phyloP scores from a whole-genome alignment of 2,888 invertebrate species.

The Cynaeus angustus region DNA sequence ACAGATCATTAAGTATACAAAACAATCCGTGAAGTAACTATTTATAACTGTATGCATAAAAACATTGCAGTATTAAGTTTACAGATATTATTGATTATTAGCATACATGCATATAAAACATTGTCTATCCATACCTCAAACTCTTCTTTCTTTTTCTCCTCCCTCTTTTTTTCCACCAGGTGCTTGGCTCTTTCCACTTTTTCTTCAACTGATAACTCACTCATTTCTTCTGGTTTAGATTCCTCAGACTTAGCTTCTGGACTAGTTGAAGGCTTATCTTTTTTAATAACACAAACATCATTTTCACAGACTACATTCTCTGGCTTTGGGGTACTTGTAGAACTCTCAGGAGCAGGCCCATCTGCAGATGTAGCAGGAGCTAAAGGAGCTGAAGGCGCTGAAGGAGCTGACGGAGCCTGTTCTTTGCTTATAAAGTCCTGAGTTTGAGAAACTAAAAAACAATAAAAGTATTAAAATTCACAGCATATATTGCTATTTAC shows the following conservation, averaged over 20 bases:
- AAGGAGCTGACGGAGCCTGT: constrained; percentile 41
- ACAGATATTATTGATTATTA: no score
- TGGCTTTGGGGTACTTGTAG: constrained; percentile 37
- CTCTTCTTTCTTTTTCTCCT: constrained; percentile 80
- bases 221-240: constrained; percentile 27
- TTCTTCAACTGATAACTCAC: constrained; percentile 71
- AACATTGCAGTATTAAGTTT: no score
- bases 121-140: constrained; percentile 75
- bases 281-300: constrained; percentile 71
- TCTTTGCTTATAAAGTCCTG: constrained; percentile 58
- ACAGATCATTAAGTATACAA: no score
- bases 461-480: constrained; percentile 13
- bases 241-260: constrained; percentile 15
- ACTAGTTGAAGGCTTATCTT: constrained; percentile 48
- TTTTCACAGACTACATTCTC: constrained; percentile 73
- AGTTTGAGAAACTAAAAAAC: constrained; percentile 47
- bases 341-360: no score
- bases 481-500: constrained; percentile 44
- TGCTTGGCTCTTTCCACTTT: constrained; percentile 79
- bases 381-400: constrained; percentile 31
- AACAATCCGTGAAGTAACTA: no score
- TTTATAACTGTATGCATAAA: no score
- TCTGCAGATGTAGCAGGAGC: constrained; percentile 38
- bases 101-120: no score
- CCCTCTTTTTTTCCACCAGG: constrained; percentile 78